Evolutionary conservation across 2,888 invertebrate genomes (phyloP).

Genomic region (Willowsia nigromaculata): DNA sequence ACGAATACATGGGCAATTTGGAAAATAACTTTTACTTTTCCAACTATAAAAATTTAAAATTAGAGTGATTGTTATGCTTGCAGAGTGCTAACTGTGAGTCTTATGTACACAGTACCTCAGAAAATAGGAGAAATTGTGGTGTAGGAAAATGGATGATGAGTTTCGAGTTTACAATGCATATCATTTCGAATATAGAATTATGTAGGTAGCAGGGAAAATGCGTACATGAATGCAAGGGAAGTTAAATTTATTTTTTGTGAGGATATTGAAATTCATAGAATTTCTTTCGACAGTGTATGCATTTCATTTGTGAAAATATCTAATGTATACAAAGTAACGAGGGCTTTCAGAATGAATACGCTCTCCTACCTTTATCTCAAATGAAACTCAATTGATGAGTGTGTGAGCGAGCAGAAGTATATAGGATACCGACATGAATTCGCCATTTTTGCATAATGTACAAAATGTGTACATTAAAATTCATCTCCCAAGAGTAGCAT

Average conservation of each 20-base stretch:
- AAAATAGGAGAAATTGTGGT: not conserved
- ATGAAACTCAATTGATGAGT: not conserved
- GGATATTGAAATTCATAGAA: slow-evolving; percentile 31
- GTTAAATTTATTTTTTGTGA: not conserved
- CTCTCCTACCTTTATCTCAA: not conserved
- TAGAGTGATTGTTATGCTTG: not conserved
- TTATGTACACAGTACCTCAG: not conserved
- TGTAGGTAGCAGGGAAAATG: not conserved
- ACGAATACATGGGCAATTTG: not conserved
- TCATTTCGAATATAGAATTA: not conserved
- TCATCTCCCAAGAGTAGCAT: slow-evolving; percentile 44
- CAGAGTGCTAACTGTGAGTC: not conserved
- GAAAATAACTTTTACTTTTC: not conserved
- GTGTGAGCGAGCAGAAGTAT: not conserved
- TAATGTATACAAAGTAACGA: not conserved
- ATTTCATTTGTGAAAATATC: not conserved
- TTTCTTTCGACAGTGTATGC: not conserved
- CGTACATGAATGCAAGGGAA: too few relatives aligned
- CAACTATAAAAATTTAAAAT: not conserved
- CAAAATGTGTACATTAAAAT: slow-evolving; percentile 55
- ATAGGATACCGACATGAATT: slow-evolving; percentile 7
- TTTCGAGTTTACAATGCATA: not conserved
- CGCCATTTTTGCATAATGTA: slow-evolving; percentile 42
- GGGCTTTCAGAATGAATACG: not conserved
- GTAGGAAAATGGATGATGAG: not conserved